Base-by-base conservation (phyloP, 2,797 vertebrate species). In the Rhinoraja longicauda region DNA sequence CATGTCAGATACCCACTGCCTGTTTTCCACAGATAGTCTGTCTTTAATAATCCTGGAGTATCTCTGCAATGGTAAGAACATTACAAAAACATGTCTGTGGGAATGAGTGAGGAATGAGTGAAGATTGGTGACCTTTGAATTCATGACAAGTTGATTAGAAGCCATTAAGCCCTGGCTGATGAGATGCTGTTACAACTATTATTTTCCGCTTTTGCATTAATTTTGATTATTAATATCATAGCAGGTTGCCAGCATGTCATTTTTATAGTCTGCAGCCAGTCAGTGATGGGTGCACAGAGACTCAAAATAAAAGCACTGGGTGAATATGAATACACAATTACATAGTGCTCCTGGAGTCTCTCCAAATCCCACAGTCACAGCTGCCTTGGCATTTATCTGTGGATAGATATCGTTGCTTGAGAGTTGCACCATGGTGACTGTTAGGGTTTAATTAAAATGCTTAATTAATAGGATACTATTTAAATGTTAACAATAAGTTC, bases 361-460 rank as follows among this genome's bases (percentile, higher is more conserved):
- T 70, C 39, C 90, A 92, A 92, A 57, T 73, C 90, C 26, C 39
- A 53, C 90, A 92, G 70, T 92, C 70, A 92, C 90, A 92, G 90
- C 70, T 73, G 90, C 29, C 70, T 72, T 92, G 64, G 70, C 21
- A 72, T 75, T 92, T 92, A 72, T 45, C 70, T 45, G 70, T 73
- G 70, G 90, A 92, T n/a, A 75, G 39, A 92, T 92, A 75, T 92
- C 75, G 39, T 24, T 75, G 90, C 39, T 26, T 73, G 70, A 92
- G 19, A 75, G 90, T 92, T 75, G 39, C 90, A 92, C 24, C 70
- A 75, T 29, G 24, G 36, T 75, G 70, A 57, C 39, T 53, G 90
- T 29, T 53, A 75, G 70, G 53, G 70, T 26, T 75, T 72, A 92
- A 92, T n/a, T 92, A 73, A 92, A 92, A 73, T 29, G 24, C 39